phyloP scores from a whole-genome alignment of 2,888 invertebrate species.

The Caenorhabditis parvicauda region DNA sequence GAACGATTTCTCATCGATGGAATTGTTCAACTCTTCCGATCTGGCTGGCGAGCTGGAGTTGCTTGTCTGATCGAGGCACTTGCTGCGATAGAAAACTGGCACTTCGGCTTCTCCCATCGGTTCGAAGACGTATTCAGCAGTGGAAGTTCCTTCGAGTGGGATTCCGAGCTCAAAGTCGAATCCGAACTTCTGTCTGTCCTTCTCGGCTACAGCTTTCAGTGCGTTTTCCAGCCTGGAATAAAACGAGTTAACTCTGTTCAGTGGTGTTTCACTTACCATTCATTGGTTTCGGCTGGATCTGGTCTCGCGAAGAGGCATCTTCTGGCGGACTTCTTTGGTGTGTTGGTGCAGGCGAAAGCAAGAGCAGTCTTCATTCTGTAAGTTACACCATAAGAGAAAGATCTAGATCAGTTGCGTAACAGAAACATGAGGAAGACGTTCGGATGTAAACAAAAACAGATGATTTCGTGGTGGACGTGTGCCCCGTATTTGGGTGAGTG shows the following conservation, averaged over 20 bases:
- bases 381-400: too few relatives aligned
- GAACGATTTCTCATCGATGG: constrained; percentile 10
- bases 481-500: too few relatives aligned
- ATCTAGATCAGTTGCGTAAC: too few relatives aligned
- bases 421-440: too few relatives aligned
- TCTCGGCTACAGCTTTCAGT: constrained; percentile 4
- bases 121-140: constrained; percentile 10
- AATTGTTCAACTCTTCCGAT: neutral
- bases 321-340: constrained; percentile 13
- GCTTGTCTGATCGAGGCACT: neutral
- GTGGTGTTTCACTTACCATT: too few relatives aligned
- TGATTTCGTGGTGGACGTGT: too few relatives aligned
- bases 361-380: too few relatives aligned
- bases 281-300: constrained; percentile 6
- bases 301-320: constrained; percentile 26
- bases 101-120: constrained; percentile 6
- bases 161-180: constrained; percentile 28
- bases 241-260: too few relatives aligned
- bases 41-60: neutral
- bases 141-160: constrained; percentile 11
- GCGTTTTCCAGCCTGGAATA: constrained; percentile 14
- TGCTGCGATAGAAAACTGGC: constrained; percentile 18
- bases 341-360: too few relatives aligned
- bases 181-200: constrained; percentile 23
- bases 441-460: too few relatives aligned